Evolutionary conservation across 2,113 vertebrate species (phyloP).

Genomic region (Callipepla californica): DNA sequence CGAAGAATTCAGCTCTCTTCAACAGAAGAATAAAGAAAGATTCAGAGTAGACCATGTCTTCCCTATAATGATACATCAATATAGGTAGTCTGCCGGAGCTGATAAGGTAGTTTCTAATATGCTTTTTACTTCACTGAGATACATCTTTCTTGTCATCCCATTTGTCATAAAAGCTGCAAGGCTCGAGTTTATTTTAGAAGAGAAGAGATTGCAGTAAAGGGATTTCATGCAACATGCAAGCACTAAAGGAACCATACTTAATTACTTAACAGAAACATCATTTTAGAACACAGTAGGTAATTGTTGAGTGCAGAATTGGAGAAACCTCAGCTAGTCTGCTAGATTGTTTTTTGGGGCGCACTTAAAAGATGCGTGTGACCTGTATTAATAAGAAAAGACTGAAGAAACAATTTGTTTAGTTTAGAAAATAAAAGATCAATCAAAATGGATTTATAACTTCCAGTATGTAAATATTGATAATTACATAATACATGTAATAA

Average conservation of each 20-base stretch:
- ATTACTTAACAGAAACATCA: neutral
- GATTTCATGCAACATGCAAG: neutral
- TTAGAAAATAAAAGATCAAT: neutral
- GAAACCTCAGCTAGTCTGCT: neutral
- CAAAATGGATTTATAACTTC: neutral
- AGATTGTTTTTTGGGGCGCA: neutral
- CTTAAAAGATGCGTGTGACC: neutral
- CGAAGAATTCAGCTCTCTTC: neutral
- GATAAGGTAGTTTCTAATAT: neutral
- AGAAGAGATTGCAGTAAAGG: neutral
- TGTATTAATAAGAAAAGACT: neutral
- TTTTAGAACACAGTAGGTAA: neutral
- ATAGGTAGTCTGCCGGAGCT: neutral
- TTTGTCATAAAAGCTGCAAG: constrained; percentile 3
- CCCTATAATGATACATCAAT: neutral
- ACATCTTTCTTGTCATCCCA: neutral
- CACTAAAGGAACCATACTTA: neutral
- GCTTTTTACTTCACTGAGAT: neutral
- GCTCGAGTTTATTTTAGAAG: neutral
- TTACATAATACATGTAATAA: no score
- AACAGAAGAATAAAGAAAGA: neutral
- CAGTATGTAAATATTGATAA: neutral
- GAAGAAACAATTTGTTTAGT: neutral
- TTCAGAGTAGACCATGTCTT: neutral
- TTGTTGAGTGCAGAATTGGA: neutral